Evolutionary conservation across 2,797 vertebrate genomes (phyloP).

Genomic region (Typhlichthys subterraneus): DNA sequence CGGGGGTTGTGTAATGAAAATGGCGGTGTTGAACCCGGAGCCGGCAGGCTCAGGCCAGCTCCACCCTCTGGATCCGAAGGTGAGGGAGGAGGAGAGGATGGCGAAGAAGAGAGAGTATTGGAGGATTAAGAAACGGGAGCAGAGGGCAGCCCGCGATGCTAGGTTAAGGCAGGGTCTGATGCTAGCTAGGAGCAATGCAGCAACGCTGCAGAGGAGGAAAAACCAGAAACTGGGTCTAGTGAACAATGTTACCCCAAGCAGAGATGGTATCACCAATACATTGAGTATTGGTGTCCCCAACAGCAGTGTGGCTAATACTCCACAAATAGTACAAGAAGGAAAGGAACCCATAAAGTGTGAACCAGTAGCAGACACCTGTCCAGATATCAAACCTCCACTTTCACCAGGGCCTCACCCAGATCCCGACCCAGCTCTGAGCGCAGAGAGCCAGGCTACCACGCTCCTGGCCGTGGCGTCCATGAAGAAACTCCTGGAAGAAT

Average conservation of each 20-base stretch:
- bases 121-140: constrained; percentile 78
- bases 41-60: accelerated
- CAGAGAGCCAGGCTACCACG: constrained; percentile 74
- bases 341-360: constrained; percentile 41
- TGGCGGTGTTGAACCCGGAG: constrained; percentile 40
- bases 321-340: constrained; percentile 68
- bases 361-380: constrained; percentile 55
- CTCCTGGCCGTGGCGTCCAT: constrained; percentile 80
- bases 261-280: not conserved
- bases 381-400: constrained; percentile 54
- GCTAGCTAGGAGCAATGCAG: constrained; percentile 41
- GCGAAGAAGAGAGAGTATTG: constrained; percentile 75
- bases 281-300: constrained; percentile 11
- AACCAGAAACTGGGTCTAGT: constrained; percentile 38
- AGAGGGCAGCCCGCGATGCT: constrained; percentile 69
- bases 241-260: not conserved
- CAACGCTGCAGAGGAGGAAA: constrained; percentile 49
- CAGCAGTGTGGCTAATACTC: not conserved
- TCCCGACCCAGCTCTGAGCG: constrained; percentile 48
- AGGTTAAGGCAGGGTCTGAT: constrained; percentile 52
- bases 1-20: constrained; percentile 62
- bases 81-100: constrained; percentile 68
- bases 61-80: constrained; percentile 19
- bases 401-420: constrained; percentile 53
- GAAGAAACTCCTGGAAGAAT: constrained; percentile 81